Evolutionary conservation across 2,797 vertebrate species (phyloP).

Genomic region (Psittacula derbiana): DNA sequence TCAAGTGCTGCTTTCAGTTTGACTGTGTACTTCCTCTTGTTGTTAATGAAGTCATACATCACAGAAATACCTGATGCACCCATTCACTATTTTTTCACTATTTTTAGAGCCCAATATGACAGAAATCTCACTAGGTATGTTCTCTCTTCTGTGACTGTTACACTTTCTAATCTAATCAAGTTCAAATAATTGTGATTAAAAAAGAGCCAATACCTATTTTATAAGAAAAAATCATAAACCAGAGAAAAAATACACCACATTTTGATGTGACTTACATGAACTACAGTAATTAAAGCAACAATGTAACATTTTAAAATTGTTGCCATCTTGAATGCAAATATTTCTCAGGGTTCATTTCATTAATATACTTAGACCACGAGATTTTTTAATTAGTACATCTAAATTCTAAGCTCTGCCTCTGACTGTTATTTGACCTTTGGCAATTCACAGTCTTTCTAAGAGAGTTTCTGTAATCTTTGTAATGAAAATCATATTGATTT

Average conservation of each 20-base stretch:
- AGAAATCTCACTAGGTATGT: background rate
- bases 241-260: background rate
- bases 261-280: conserved; percentile 5
- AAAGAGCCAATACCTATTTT: background rate
- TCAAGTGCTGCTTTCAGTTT: conserved; percentile 51
- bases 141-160: background rate
- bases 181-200: conserved; percentile 1
- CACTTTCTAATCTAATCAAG: background rate
- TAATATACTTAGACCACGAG: conserved; percentile 49
- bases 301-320: conserved; percentile 3
- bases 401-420: conserved; percentile 59
- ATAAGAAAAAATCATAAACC: background rate
- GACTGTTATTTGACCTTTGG: conserved; percentile 69
- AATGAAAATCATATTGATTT: conserved; percentile 74
- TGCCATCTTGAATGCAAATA: conserved; percentile 40
- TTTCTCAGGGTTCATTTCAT: conserved; percentile 51
- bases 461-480: conserved; percentile 70
- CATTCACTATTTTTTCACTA: background rate
- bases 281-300: conserved; percentile 33
- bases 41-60: conserved; percentile 28
- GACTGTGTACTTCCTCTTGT: conserved; percentile 39
- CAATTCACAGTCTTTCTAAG: conserved; percentile 64
- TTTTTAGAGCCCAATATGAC: background rate
- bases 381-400: conserved; percentile 68
- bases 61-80: conserved; percentile 17